Conservation (phyloP, 1,140 invertebrate genomes). For the Drosophila ficusphila region DNA sequence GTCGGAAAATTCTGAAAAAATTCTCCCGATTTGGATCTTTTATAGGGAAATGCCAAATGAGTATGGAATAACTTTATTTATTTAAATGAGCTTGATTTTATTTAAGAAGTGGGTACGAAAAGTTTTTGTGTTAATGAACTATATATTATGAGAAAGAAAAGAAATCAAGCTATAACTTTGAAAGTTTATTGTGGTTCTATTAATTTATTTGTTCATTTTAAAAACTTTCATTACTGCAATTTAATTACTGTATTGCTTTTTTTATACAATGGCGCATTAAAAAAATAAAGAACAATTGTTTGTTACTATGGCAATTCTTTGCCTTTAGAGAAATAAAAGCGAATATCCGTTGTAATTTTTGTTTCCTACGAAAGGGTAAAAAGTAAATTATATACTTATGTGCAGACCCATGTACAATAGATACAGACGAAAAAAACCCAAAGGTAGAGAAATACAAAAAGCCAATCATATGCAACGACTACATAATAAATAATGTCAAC, state of each 20-base stretch:
- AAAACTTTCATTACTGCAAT: no score
- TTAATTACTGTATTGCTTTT: no score
- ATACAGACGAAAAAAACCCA: slow-evolving; percentile 18
- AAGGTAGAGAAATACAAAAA: slow-evolving; percentile 26
- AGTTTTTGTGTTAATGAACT: no score
- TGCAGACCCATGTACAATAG: slow-evolving; percentile 3
- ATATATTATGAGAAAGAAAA: no score
- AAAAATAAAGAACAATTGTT: background rate
- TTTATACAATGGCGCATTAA: no score
- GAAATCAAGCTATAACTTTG: no score
- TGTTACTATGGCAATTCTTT: background rate
- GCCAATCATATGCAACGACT: slow-evolving; percentile 55
- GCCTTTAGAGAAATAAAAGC: background rate
- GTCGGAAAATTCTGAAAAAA: slow-evolving; percentile 40
- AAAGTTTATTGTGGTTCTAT: no score
- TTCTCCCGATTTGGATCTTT: slow-evolving; percentile 14
- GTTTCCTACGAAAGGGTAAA: slow-evolving; percentile 5
- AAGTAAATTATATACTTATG: slow-evolving; percentile 25
- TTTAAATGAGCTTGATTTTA: background rate
- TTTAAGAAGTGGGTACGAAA: background rate
- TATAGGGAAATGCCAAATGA: background rate
- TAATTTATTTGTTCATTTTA: no score
- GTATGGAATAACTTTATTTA: no score
- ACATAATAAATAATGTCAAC: slow-evolving; percentile 79
- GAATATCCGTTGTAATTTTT: slow-evolving; percentile 20